Evolutionary conservation across 2,888 invertebrate genomes (phyloP).

Genomic region (Pterostichus madidus): DNA sequence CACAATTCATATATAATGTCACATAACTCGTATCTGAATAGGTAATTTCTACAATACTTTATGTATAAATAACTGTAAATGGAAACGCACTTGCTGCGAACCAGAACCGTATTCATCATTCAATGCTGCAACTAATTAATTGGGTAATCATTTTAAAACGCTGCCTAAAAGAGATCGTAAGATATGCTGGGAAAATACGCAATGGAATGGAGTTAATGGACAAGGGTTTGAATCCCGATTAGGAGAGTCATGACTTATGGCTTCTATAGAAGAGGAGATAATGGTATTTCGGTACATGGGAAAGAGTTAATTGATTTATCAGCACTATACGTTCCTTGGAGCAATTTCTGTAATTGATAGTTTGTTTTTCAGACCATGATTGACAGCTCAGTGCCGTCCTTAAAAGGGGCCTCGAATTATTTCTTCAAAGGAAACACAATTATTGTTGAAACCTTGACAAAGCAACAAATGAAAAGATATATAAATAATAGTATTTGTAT

Average conservation of each 20-base stretch:
- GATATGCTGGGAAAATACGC: slow-evolving; percentile 12
- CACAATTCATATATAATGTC: slow-evolving; percentile 74
- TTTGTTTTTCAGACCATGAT: slow-evolving; percentile 29
- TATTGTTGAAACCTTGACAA: no score
- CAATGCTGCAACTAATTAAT: slow-evolving; percentile 43
- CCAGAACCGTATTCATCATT: slow-evolving; percentile 47
- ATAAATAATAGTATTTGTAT: no score
- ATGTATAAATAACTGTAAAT: slow-evolving; percentile 67
- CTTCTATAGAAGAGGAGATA: not conserved
- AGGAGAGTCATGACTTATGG: slow-evolving; percentile 32
- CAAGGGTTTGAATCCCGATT: slow-evolving; percentile 36
- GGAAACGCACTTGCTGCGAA: slow-evolving; percentile 19
- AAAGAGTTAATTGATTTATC: slow-evolving; percentile 41
- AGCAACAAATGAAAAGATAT: no score
- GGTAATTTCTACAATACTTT: slow-evolving; percentile 72
- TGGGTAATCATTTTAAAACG: slow-evolving; percentile 45
- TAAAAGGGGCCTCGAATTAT: no score
- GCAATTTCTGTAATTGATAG: slow-evolving; percentile 45
- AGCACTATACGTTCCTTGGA: slow-evolving; percentile 12
- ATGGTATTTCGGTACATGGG: slow-evolving; percentile 17
- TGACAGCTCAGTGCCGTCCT: slow-evolving; percentile 23
- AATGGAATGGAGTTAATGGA: slow-evolving; percentile 41
- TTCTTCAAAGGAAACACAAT: no score
- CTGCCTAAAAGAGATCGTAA: slow-evolving; percentile 16
- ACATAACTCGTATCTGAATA: slow-evolving; percentile 73